Conservation (phyloP, 2,888 invertebrate genomes). For the Spodoptera picta region DNA sequence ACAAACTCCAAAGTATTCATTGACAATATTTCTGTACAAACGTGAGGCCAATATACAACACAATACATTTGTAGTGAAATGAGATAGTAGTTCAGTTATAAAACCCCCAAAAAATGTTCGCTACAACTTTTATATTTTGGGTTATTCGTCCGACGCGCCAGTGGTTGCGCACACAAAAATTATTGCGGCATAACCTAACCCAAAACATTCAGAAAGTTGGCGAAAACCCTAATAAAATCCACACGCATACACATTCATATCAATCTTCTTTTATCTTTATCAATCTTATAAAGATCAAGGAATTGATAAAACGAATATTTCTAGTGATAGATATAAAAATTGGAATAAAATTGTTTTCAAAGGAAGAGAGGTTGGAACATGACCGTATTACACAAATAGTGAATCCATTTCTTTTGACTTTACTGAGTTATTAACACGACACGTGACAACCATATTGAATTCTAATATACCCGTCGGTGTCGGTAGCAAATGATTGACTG, state of each 20-base stretch:
- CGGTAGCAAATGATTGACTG: too few species aligned
- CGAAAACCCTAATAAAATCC: slow-evolving; percentile 38
- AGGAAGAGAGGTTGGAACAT: slow-evolving; percentile 3
- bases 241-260: slow-evolving; percentile 27
- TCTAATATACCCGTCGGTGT: too few species aligned
- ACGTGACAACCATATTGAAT: neutral
- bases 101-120: neutral
- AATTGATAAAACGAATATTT: slow-evolving; percentile 19
- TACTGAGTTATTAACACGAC: neutral
- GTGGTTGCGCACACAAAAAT: slow-evolving; percentile 26
- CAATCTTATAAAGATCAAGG: slow-evolving; percentile 30
- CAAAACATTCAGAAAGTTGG: slow-evolving; percentile 28
- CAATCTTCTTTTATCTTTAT: slow-evolving; percentile 40
- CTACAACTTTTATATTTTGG: slow-evolving; percentile 19
- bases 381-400: neutral
- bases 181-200: slow-evolving; percentile 28
- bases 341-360: slow-evolving; percentile 1
- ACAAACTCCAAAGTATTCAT: too few species aligned
- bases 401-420: neutral
- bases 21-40: too few species aligned
- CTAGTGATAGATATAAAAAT: slow-evolving; percentile 17
- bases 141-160: slow-evolving; percentile 5
- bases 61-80: neutral
- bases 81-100: neutral
- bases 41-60: neutral